Conservation (phyloP, 2,888 invertebrate genomes). For the Phragmatobia fuliginosa region DNA sequence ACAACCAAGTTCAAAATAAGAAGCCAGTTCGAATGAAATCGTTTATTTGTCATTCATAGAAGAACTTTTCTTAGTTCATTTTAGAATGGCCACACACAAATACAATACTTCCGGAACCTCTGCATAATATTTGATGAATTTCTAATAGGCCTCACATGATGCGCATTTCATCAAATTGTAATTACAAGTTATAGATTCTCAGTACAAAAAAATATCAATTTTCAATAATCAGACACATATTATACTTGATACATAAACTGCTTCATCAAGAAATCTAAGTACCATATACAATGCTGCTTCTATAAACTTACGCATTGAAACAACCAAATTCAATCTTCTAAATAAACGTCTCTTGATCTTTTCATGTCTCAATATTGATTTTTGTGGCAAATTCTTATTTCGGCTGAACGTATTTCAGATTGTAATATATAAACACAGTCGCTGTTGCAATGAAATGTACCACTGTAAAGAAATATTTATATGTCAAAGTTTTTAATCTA, state of each 20-base stretch:
- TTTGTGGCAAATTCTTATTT: neutral
- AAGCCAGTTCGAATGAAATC: neutral
- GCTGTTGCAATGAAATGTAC: slow-evolving; percentile 47
- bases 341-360: neutral
- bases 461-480: slow-evolving; percentile 34
- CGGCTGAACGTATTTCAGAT: slow-evolving; percentile 50
- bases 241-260: neutral
- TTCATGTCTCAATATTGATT: neutral
- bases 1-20: neutral
- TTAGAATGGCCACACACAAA: neutral
- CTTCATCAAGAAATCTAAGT: neutral
- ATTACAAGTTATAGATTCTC: neutral
- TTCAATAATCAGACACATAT: neutral
- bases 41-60: slow-evolving; percentile 3
- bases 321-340: neutral
- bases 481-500: neutral
- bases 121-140: neutral
- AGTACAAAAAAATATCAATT: neutral
- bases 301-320: neutral
- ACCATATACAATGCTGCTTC: neutral
- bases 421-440: slow-evolving; percentile 48
- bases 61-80: neutral
- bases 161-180: neutral
- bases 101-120: neutral
- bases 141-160: neutral